A percentile compares a stretch with the other conserved stretches of the same genome.
Evolutionary conservation across 1,140 invertebrate species (phyloP).

Genomic region (Bilobella aurantiaca): DNA sequence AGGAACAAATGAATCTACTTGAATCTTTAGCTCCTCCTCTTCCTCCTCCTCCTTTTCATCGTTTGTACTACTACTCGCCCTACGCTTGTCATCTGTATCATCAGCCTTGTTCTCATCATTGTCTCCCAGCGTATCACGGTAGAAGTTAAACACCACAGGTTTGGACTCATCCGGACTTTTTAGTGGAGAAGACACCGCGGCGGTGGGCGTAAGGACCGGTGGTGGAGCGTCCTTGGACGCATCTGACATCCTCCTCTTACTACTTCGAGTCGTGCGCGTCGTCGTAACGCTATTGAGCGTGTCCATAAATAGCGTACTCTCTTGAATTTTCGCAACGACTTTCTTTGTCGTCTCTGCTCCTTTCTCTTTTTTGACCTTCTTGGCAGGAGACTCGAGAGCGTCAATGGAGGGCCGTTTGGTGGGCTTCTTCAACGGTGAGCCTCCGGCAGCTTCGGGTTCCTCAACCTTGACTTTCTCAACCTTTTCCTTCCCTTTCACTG

Average conservation of each 20-base stretch:
- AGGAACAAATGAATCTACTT: constrained; percentile 13
- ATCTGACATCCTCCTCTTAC: constrained; percentile 57
- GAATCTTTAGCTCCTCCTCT: too few relatives aligned
- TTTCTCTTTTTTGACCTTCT: constrained; percentile 26
- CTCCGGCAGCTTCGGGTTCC: constrained; percentile 25
- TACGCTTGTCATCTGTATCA: neutral
- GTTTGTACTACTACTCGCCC: neutral
- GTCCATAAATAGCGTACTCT: constrained; percentile 86
- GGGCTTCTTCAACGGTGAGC: neutral
- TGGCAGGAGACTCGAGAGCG: constrained; percentile 44
- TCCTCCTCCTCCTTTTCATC: constrained; percentile 28
- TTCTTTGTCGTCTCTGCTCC: constrained; percentile 40
- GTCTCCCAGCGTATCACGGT: constrained; percentile 66
- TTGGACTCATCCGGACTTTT: constrained; percentile 7
- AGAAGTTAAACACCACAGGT: constrained; percentile 54
- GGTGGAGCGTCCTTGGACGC: constrained; percentile 49
- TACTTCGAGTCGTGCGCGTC: constrained; percentile 42
- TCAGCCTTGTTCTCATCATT: constrained; percentile 37
- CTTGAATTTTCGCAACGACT: constrained; percentile 53
- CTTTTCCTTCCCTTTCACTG: constrained; percentile 21
- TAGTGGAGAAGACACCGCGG: constrained; percentile 30
- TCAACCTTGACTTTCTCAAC: constrained; percentile 35
- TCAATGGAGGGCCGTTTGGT: constrained; percentile 32
- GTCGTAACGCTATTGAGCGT: constrained; percentile 57
- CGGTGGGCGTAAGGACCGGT: constrained; percentile 36